Evolutionary conservation across 1,140 invertebrate species (phyloP).

Genomic region (Hirudo medicinalis): DNA sequence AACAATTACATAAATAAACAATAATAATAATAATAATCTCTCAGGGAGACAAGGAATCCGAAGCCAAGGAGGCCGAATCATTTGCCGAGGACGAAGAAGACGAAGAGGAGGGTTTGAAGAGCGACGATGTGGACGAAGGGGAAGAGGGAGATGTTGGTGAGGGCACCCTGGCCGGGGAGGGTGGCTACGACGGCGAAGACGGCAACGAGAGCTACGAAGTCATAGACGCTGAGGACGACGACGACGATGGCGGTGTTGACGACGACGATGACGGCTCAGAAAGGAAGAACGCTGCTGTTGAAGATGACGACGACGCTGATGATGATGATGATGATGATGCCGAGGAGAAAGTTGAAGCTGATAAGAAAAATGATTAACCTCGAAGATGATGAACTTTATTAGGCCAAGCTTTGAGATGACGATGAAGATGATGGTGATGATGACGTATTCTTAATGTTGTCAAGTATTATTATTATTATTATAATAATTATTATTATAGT

Average conservation of each 20-base stretch:
- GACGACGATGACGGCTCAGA: constrained; percentile 50
- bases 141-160: constrained; percentile 25
- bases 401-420: no score
- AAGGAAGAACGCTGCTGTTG: neutral
- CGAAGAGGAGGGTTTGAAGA: constrained; percentile 1
- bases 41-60: constrained; percentile 24
- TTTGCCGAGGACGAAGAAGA: neutral
- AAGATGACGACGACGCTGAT: no score
- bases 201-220: constrained; percentile 14
- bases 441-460: no score
- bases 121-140: constrained; percentile 23
- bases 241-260: constrained; percentile 25
- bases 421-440: no score
- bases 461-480: no score
- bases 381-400: no score
- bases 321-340: no score
- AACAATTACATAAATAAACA: no score
- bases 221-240: neutral
- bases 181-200: constrained; percentile 12
- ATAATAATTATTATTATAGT: no score
- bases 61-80: constrained; percentile 22
- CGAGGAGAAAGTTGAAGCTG: no score
- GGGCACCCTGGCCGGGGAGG: neutral
- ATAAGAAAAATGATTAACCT: no score
- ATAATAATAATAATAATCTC: no score